These are phyloP conservation scores for Plutella xylostella DNA, from an alignment of 2,888 invertebrate species.

Conservation along the genomic window DNA sequence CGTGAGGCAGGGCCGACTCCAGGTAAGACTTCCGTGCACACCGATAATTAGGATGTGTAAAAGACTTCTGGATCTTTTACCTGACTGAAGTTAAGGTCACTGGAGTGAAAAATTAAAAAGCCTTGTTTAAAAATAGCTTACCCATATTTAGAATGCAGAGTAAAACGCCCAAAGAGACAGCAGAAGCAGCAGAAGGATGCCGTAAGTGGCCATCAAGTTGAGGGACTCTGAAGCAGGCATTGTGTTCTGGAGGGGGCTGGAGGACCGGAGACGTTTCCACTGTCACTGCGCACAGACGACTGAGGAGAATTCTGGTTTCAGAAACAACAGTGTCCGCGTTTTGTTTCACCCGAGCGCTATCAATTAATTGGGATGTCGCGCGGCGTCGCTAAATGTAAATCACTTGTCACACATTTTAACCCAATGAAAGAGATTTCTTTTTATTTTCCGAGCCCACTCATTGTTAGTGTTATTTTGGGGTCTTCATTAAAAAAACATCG, in stretches of 20 bases:
- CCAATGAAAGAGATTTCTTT: background rate
- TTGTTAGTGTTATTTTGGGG: background rate
- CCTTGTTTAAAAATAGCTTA: background rate
- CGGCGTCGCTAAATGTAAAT: background rate
- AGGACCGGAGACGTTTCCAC: conserved; percentile 22
- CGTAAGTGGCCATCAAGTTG: conserved; percentile 75
- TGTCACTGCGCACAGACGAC: conserved; percentile 36
- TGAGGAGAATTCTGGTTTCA: conserved; percentile 25
- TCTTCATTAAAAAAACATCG: background rate
- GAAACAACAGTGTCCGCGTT: background rate
- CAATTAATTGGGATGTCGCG: background rate
- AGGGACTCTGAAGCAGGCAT: conserved; percentile 65
- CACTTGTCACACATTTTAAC: background rate
- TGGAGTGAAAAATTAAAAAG: background rate
- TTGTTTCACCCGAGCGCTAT: background rate
- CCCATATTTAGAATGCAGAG: conserved; percentile 59
- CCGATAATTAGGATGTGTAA: too few species aligned
- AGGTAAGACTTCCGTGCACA: too few species aligned
- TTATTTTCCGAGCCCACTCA: background rate
- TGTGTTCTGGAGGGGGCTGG: too few species aligned
- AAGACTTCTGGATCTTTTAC: too few species aligned
- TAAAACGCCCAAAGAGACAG: conserved; percentile 75
- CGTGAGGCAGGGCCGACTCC: too few species aligned
- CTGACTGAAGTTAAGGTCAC: too few species aligned
- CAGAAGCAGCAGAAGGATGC: conserved; percentile 73